These are phyloP conservation scores for Siphonodentalium dalli DNA, from an alignment of 2,888 invertebrate genomes.

Conservation along the genomic window DNA sequence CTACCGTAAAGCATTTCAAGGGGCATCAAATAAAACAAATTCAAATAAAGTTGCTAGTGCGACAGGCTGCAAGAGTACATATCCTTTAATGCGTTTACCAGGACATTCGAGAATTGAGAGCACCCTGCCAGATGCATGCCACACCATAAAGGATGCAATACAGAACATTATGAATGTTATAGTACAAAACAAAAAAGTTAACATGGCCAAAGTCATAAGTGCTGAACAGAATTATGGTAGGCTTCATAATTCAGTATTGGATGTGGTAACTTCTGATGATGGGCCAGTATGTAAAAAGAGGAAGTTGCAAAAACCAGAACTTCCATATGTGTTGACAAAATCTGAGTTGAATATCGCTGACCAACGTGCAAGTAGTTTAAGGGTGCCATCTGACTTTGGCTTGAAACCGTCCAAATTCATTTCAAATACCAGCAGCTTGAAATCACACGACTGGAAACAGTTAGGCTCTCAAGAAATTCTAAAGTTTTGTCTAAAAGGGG, in stretches of 20 bases:
- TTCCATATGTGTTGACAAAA: neutral
- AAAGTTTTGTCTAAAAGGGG: neutral
- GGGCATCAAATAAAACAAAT: neutral
- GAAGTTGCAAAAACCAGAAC: neutral
- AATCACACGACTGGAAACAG: conserved; percentile 8
- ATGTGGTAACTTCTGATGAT: neutral
- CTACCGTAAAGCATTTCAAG: neutral
- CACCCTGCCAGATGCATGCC: conserved; percentile 6
- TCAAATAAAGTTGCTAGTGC: neutral
- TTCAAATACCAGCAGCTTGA: neutral
- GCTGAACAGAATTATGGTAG: neutral
- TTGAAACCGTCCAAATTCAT: conserved; percentile 1
- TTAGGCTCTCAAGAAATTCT: neutral
- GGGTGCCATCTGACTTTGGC: conserved; percentile 1
- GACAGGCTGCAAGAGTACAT: conserved; percentile 2
- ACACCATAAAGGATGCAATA: conserved; percentile 6
- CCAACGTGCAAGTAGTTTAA: neutral
- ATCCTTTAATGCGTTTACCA: neutral
- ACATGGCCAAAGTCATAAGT: neutral
- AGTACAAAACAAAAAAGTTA: neutral
- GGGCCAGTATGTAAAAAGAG: neutral
- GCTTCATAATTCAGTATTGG: neutral
- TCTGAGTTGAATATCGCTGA: neutral
- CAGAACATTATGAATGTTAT: conserved; percentile 4
- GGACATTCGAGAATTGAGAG: neutral